Percentiles rank a stretch among this genome's conserved stretches.
These are phyloP conservation scores for Bufotes viridis DNA, from an alignment of 2,797 vertebrate genomes.

Conservation along the genomic window DNA sequence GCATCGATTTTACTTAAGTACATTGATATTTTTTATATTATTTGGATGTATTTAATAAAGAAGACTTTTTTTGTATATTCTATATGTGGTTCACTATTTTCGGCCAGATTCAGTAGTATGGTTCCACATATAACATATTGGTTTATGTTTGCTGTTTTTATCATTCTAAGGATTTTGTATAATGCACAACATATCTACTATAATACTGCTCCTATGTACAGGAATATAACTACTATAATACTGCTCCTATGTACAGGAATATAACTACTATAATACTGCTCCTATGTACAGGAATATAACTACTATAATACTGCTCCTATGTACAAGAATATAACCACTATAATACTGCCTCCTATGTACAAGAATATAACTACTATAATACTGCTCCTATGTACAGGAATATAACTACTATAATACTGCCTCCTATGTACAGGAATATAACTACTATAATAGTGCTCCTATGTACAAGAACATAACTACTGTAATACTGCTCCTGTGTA, in stretches of 20 bases:
- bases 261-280: not conserved
- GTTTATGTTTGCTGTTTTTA: too few relatives aligned
- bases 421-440: not conserved
- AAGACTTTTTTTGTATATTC: too few relatives aligned
- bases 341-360: not conserved
- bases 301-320: not conserved
- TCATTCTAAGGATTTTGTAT: too few relatives aligned
- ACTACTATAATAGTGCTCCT: not conserved
- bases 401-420: not conserved
- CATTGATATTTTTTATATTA: too few relatives aligned
- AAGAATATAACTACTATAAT: conserved; percentile 4
- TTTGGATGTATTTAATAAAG: too few relatives aligned
- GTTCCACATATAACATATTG: too few relatives aligned
- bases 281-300: not conserved
- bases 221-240: not conserved
- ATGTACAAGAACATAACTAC: conserved; percentile 1
- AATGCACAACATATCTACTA: not conserved
- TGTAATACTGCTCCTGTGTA: too few relatives aligned
- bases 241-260: not conserved
- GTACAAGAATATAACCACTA: not conserved
- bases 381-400: not conserved
- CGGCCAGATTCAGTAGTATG: too few relatives aligned
- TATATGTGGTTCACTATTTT: too few relatives aligned
- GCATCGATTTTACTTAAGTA: too few relatives aligned
- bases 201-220: not conserved